Evolutionary conservation across 1,140 invertebrate species (phyloP).

Genomic region (Stenopsyche tienmushanensis): DNA sequence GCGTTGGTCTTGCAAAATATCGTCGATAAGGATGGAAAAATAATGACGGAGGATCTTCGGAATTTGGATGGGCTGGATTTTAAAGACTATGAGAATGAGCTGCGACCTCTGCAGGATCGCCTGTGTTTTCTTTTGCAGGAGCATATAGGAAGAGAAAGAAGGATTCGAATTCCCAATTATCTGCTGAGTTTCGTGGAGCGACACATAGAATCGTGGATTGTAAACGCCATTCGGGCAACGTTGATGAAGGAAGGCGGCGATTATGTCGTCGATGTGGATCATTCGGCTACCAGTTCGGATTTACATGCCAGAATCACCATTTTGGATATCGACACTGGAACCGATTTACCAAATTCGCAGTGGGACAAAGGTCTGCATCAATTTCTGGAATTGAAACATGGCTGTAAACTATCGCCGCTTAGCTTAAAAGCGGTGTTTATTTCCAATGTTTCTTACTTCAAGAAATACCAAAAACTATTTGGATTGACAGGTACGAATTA

Average conservation of each 20-base stretch:
- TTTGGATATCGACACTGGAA: constrained; percentile 50
- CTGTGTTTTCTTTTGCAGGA: background rate
- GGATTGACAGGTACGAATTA: constrained; percentile 41
- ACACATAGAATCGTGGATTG: constrained; percentile 43
- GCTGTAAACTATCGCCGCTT: constrained; percentile 45
- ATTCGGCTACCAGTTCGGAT: constrained; percentile 42
- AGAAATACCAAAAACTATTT: constrained; percentile 44
- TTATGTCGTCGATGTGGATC: constrained; percentile 43
- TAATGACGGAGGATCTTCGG: background rate
- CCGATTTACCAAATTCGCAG: constrained; percentile 45
- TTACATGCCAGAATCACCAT: constrained; percentile 43
- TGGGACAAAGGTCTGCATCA: constrained; percentile 51
- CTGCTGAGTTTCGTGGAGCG: constrained; percentile 38
- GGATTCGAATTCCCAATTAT: constrained; percentile 37
- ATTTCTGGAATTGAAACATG: constrained; percentile 52
- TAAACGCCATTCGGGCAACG: constrained; percentile 40
- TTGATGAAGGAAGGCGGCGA: constrained; percentile 34
- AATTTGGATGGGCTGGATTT: background rate
- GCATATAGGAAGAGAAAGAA: constrained; percentile 19
- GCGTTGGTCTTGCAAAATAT: background rate
- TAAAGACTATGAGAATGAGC: background rate
- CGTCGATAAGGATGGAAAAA: constrained; percentile 13
- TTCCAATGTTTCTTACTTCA: constrained; percentile 50
- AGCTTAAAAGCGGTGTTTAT: constrained; percentile 49
- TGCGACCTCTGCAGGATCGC: no score